A percentile compares a stretch with the other conserved stretches of the same genome.
phyloP scores from a whole-genome alignment of 2,797 vertebrate genomes.

The Tokudaia muenninki region DNA sequence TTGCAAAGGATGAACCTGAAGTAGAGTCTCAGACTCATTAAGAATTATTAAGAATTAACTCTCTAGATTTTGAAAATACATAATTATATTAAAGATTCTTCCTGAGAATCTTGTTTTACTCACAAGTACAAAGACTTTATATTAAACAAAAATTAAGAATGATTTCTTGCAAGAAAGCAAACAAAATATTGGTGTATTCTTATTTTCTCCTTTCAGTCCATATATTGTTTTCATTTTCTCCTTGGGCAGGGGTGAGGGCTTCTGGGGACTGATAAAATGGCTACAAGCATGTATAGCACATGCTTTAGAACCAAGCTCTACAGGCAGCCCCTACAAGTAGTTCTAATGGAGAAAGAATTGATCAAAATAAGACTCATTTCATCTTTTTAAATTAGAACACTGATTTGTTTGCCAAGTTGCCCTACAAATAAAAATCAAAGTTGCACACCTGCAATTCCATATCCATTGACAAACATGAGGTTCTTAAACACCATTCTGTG shows the following conservation, averaged over 20 bases:
- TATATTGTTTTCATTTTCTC: not conserved
- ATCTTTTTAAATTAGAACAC: not conserved
- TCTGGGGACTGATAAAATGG: not conserved
- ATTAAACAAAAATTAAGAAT: slow-evolving; percentile 44
- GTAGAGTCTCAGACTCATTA: slow-evolving; percentile 19
- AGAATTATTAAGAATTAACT: slow-evolving; percentile 1
- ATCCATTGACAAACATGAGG: slow-evolving; percentile 14
- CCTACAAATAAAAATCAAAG: slow-evolving; percentile 49
- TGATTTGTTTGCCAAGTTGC: not conserved
- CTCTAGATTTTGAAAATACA: slow-evolving; percentile 43
- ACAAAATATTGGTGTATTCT: not conserved
- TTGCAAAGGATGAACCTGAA: not conserved
- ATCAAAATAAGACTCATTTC: slow-evolving; percentile 5
- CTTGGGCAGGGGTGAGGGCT: not conserved
- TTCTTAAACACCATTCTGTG: not conserved
- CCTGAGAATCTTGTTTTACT: slow-evolving; percentile 18
- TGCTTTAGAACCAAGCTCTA: not conserved
- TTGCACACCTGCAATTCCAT: not conserved
- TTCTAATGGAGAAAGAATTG: slow-evolving; percentile 35
- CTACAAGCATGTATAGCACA: not conserved
- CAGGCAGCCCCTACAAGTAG: not conserved
- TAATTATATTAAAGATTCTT: slow-evolving; percentile 58
- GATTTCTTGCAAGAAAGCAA: not conserved
- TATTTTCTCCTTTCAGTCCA: slow-evolving; percentile 51
- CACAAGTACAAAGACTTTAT: slow-evolving; percentile 47